A percentile compares a stretch with the other conserved stretches of the same genome.
These are phyloP conservation scores for Petromus typicus DNA, from an alignment of 2,113 vertebrate genomes.

Conservation along the genomic window DNA sequence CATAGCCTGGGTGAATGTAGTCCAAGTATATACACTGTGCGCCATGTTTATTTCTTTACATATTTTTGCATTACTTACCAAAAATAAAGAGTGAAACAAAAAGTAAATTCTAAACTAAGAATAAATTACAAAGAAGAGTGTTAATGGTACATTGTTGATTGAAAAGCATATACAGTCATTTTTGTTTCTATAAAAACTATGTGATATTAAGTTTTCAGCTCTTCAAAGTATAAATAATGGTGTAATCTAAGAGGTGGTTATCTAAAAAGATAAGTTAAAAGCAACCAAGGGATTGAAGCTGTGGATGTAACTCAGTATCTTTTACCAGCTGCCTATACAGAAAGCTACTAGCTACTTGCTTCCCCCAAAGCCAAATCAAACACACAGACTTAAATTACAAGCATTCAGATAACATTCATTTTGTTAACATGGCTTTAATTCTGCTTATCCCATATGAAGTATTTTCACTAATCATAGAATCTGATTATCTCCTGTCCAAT, in stretches of 20 bases:
- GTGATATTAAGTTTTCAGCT: background rate
- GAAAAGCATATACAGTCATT: background rate
- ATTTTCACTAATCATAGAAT: background rate
- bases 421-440: background rate
- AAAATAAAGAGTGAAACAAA: background rate
- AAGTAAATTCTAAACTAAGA: background rate
- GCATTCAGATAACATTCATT: background rate
- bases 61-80: background rate
- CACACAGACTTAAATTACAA: background rate
- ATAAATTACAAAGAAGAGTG: background rate
- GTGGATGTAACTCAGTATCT: background rate
- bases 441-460: background rate
- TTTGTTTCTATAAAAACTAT: background rate
- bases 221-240: background rate
- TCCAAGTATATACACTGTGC: fast-evolving
- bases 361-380: background rate
- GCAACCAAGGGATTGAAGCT: background rate
- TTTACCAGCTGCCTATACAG: background rate
- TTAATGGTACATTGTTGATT: background rate
- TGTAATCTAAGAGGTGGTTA: too few relatives aligned
- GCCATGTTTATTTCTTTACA: background rate
- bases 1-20: background rate
- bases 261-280: background rate
- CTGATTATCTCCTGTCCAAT: background rate
- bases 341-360: too few relatives aligned